Evolutionary conservation across 1,140 invertebrate genomes (phyloP), one percentile per base, ranked within the genome.

Genomic region (Calosoma granatense): DNA sequence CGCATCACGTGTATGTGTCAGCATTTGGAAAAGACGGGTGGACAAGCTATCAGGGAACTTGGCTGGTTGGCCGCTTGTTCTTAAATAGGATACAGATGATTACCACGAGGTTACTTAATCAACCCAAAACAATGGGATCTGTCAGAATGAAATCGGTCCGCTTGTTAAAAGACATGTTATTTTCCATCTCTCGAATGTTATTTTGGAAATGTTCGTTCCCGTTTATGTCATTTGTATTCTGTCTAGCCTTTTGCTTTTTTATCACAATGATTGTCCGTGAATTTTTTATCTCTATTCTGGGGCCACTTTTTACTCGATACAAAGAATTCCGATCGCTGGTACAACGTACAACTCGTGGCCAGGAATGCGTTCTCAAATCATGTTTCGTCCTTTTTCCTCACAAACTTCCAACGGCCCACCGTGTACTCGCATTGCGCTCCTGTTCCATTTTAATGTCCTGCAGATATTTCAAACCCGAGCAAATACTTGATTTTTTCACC

Each of bases 121-220:
- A 41, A 22, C 36, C 59, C 51, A 60, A 60, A 56, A 60, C 59
- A 60, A 60, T 60, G 55, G 39, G 47, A 17, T 20, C 60, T 63
- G 61, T 63, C 61, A 60, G 39, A 56, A 56, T 58, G 56, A 61
- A 63, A 63, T 63, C 61, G 59, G 54, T 55, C 54, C 41, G 61
- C 61, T 63, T 63, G 61, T 63, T 63, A 63, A 59, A 63, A 59
- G 39, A 60, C 53, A 23, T 36, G 56, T 47, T 47, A 47, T 9
- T 47, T 47, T 47, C 41, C 41, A 47, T 47, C 15, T 59, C 43
- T 51, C 22, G 53, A 51, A 30, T 36, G n/a, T 4, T 19, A 17
- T 41, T 55, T 53, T 26, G 54, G 20, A 30, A 54, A 43, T 55
- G 9, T n/a, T 23, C 53, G 51, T 26, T 53, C 41, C 15, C 41